Percentiles rank a stretch among this genome's conserved stretches.
These are phyloP conservation scores for Noctuana brunneofusca DNA, from an alignment of 2,888 invertebrate species.

Conservation along the genomic window DNA sequence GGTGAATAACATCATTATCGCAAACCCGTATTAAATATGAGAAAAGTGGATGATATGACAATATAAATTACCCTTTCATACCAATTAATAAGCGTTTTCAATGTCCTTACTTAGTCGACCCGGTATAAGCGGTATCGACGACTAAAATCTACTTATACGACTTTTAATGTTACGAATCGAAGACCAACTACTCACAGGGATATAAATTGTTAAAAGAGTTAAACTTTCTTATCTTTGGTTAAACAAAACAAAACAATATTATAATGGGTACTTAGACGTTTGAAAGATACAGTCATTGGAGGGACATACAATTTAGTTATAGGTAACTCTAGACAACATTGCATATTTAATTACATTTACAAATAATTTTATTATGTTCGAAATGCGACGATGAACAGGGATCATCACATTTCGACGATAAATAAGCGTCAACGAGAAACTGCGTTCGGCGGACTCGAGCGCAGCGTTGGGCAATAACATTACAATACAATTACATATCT, in stretches of 20 bases:
- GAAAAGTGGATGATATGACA: slow-evolving; percentile 83
- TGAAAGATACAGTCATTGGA: slow-evolving; percentile 80
- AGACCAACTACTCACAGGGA: slow-evolving; percentile 79
- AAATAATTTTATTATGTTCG: slow-evolving; percentile 67
- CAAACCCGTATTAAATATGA: slow-evolving; percentile 83
- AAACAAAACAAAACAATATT: slow-evolving; percentile 71
- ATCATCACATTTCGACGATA: slow-evolving; percentile 73
- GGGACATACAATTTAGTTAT: slow-evolving; percentile 78
- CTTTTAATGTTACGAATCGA: slow-evolving; percentile 73
- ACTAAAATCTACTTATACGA: slow-evolving; percentile 78
- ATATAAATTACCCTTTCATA: slow-evolving; percentile 84
- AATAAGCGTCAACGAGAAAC: slow-evolving; percentile 75
- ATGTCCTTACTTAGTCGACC: slow-evolving; percentile 80
- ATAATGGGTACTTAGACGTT: slow-evolving; percentile 76
- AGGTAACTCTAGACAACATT: slow-evolving; percentile 80
- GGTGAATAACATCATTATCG: slow-evolving; percentile 83
- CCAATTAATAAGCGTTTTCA: slow-evolving; percentile 84
- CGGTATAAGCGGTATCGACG: slow-evolving; percentile 70
- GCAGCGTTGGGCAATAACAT: slow-evolving; percentile 17
- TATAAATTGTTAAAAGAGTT: slow-evolving; percentile 71
- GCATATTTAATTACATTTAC: slow-evolving; percentile 74
- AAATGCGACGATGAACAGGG: slow-evolving; percentile 71
- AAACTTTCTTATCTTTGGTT: slow-evolving; percentile 76
- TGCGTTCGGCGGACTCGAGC: slow-evolving; percentile 18
- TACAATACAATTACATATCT: slow-evolving; percentile 25